Conservation (phyloP, 2,888 invertebrate species). For the Capitulum mitella region DNA sequence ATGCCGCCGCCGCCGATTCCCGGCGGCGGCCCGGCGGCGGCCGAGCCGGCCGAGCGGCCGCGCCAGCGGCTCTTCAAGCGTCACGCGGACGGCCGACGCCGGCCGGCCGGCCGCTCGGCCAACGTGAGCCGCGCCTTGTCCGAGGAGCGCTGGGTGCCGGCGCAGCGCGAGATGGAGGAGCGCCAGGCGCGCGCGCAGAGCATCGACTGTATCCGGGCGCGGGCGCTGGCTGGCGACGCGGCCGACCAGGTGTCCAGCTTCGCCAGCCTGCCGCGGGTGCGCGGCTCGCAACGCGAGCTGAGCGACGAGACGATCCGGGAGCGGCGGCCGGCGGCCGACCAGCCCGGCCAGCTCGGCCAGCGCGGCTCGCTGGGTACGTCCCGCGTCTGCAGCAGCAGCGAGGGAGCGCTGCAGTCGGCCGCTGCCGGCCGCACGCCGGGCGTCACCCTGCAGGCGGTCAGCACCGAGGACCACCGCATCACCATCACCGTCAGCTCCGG, state of each 20-base stretch:
- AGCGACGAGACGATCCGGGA: background rate
- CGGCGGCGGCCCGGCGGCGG: background rate
- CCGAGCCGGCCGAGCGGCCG: background rate
- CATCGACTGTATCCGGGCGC: background rate
- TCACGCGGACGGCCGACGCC: background rate
- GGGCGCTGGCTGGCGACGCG: background rate
- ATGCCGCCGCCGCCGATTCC: background rate
- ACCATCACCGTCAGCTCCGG: conserved; percentile 13
- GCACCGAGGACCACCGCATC: conserved; percentile 12
- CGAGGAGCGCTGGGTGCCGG: background rate
- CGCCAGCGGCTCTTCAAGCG: background rate
- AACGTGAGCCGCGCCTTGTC: background rate
- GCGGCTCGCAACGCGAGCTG: background rate
- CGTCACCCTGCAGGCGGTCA: background rate
- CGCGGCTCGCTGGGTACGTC: too few relatives aligned
- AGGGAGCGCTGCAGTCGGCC: background rate
- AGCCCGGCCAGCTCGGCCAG: background rate
- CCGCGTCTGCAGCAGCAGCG: background rate
- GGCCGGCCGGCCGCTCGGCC: background rate
- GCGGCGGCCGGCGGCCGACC: background rate
- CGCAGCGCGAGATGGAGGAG: background rate
- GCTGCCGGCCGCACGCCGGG: background rate
- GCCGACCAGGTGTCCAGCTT: background rate
- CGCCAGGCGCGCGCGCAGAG: background rate
- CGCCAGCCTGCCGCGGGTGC: background rate